Evolutionary conservation across 2,888 invertebrate genomes (phyloP), one percentile per base, ranked within the genome.

Genomic region (Drosophila kambysellisi): DNA sequence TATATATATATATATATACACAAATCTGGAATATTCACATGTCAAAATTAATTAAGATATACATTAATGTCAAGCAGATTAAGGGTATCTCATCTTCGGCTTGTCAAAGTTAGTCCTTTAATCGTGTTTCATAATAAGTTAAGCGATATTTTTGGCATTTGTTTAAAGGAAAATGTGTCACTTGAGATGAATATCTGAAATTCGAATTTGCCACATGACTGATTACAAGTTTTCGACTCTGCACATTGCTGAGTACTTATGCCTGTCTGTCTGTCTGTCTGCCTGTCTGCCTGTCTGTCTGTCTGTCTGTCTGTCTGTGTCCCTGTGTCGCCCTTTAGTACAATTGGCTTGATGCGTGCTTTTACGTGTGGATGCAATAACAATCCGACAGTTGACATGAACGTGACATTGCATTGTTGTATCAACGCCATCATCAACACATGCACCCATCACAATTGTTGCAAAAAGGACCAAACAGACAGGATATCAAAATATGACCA

Each of bases 321-420:
- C 30, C 58, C n/a, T 51, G 30, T 17, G 12, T 54, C 46, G 46
- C 53, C 48, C 54, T 51, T 56, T 30, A 11, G 33, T 56, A 8
- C 35, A 67, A 43, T 56, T 68, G 68, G 30, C 56, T 43, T 9
- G 9, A 25, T 41, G 50, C 12, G 20, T 52, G 25, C 32, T 20
- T 51, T 8, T 30, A n/a, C 43, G 50, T 41, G 57, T 57, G 25
- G 63, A 30, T 67, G 61, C 65, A 74, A 82, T 80, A 80, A 66
- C 81, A 80, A 74, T 69, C 68, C 59, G 72, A 73, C 72, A 72
- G 77, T 74, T 83, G 85, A 82, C 82, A 74, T 62, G 77, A 83
- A 83, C 81, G 83, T 82, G 86, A 83, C 83, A 81, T 70, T 86
- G 86, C 82, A 65, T 79, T 85, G 69, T 69, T 76, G 78, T 50